phyloP scores from a whole-genome alignment of 2,113 vertebrate species.

The Pipa parva region DNA sequence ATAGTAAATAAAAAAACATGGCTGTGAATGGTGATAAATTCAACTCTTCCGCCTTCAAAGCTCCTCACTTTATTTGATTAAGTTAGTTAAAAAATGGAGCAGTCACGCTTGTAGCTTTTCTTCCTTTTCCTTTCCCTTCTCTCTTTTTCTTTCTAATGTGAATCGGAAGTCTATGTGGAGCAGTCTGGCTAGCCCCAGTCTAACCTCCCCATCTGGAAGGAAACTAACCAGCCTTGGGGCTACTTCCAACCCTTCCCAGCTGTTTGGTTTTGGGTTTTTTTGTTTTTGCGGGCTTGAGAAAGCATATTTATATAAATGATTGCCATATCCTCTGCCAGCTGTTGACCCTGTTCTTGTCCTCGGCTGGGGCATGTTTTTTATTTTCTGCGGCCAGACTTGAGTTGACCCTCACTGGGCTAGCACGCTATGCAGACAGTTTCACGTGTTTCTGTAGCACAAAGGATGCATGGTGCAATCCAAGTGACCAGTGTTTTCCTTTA shows the following conservation, averaged over 20 bases:
- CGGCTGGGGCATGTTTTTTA: conserved; percentile 87
- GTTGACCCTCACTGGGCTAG: conserved; percentile 73
- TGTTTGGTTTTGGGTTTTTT: conserved; percentile 91
- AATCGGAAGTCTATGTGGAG: conserved; percentile 95
- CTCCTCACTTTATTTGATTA: conserved; percentile 98
- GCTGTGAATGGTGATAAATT: conserved; percentile 87
- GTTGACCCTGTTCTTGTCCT: conserved; percentile 92
- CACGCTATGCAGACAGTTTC: conserved; percentile 75
- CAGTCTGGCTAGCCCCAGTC: conserved; percentile 87
- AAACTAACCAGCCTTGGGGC: conserved; percentile 97
- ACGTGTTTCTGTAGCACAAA: conserved; percentile 66
- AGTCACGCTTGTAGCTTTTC: conserved; percentile 96
- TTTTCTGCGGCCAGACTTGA: conserved; percentile 77
- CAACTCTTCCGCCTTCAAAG: conserved; percentile 93
- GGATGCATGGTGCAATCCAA: conserved; percentile 64
- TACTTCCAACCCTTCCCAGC: conserved; percentile 99
- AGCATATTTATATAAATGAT: conserved; percentile 99
- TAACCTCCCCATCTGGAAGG: conserved; percentile 99
- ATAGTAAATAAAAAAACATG: conserved; percentile 49
- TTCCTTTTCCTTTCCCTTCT: conserved; percentile 86
- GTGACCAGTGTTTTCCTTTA: conserved; percentile 68
- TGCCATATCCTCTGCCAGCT: conserved; percentile 99
- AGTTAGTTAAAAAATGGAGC: conserved; percentile 88
- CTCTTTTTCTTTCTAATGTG: conserved; percentile 92
- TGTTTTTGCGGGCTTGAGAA: conserved; percentile 94